Evolutionary conservation across 2,113 vertebrate species (phyloP), one percentile per base, ranked within the genome.

Genomic region (Rutilus rutilus): DNA sequence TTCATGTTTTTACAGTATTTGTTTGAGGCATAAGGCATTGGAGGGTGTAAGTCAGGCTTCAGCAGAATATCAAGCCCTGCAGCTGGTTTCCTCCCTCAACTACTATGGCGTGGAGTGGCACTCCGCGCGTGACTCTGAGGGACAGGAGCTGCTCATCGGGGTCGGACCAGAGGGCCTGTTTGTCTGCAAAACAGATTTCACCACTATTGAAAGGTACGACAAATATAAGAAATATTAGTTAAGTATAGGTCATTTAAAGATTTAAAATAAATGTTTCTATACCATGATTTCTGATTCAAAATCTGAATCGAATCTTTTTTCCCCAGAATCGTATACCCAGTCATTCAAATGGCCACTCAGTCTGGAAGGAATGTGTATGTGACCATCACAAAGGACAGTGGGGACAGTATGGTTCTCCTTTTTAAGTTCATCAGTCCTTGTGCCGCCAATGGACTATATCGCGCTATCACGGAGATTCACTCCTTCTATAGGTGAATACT

Each of bases 61-160:
- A 0, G 95, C 92, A 4, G 96, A 97, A 30, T 97, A 97, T 87
- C 96, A 96, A 50, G 91, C 96, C 82, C 92, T 97, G 23, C 96
- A 96, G 92, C 93, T 96, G 21, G 93, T 94, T 64, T 96, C 96
- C 0, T 88, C 94, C 0, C 90, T 96, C 88, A 95, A 96, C 84
- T 95, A 96, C 91, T 97, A 96, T 5, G 96, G 96, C 9, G 92
- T 96, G 0, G 96, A 97, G 57, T 97, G 96, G 96, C 96, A 97
- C 67, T 92, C 94, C 0, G 94, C 95, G 45, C 92, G 95, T 87
- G 95, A 97, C 6, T 94, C 94, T 0, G 96, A 96, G 86, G 96
- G 96, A 47, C 96, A 96, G 88, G 96, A 94, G 59, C 93, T 96
- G 62, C 91, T 95, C 25, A 94, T 96, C n/a, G 96, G 96, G 27